Evolutionary conservation across 2,113 vertebrate species (phyloP).

Genomic region (Nanger granti): DNA sequence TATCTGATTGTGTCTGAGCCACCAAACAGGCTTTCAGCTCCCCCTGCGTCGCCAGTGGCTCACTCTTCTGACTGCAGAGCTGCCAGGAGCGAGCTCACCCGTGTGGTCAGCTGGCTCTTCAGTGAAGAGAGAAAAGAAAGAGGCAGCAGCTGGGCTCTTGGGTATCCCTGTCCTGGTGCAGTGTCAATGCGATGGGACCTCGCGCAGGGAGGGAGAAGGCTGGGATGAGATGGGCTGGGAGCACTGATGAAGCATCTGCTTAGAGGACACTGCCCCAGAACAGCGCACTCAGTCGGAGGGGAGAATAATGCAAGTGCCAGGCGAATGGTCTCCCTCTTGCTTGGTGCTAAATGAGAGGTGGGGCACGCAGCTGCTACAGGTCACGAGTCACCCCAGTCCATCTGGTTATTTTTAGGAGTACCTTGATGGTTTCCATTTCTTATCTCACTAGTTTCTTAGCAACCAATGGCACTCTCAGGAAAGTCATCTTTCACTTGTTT

Average conservation of each 20-base stretch:
- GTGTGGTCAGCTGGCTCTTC: not conserved
- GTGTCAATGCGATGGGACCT: not conserved
- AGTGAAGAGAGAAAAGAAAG: not conserved
- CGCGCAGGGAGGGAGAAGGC: not conserved
- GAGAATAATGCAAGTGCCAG: not conserved
- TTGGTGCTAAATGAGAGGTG: not conserved
- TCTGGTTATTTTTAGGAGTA: constrained; percentile 71
- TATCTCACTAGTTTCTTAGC: constrained; percentile 72
- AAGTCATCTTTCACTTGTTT: constrained; percentile 52
- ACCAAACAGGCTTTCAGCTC: not conserved
- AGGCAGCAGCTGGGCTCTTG: not conserved
- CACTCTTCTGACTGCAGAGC: not conserved
- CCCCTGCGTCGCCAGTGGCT: not conserved
- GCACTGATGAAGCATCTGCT: not conserved
- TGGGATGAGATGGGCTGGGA: not conserved
- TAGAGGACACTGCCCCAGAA: not conserved
- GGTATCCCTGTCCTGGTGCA: accelerated
- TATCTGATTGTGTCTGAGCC: not conserved
- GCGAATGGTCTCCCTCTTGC: not conserved
- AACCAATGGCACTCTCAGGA: constrained; percentile 58
- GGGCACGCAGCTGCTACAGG: not conserved
- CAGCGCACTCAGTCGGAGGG: accelerated
- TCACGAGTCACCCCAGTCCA: constrained; percentile 23
- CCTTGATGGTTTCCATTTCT: constrained; percentile 60
- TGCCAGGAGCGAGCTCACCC: not conserved